Evolutionary conservation across 2,888 invertebrate genomes (phyloP).

Genomic region (Trachelus tabidus): DNA sequence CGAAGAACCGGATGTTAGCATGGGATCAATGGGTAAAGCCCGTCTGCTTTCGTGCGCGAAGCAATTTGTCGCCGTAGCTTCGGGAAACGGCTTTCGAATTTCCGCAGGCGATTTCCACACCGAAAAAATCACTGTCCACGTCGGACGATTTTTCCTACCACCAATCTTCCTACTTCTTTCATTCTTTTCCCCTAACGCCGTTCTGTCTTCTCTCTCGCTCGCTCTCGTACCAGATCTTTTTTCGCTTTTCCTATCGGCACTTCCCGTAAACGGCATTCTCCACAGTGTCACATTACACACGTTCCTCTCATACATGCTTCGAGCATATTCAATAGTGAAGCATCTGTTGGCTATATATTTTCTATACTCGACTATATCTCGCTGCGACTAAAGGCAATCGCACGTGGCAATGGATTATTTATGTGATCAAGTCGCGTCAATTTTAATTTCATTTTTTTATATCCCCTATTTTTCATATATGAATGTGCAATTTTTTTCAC

Average conservation of each 20-base stretch:
- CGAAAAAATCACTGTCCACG: background rate
- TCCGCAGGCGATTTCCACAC: slow-evolving; percentile 39
- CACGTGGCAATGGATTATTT: background rate
- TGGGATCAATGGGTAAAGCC: slow-evolving; percentile 33
- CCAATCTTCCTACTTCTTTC: background rate
- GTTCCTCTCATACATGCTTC: background rate
- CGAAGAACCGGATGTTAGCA: slow-evolving; percentile 47
- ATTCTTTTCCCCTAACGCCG: background rate
- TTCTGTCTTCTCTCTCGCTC: background rate
- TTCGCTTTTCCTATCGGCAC: background rate
- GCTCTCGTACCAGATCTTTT: background rate
- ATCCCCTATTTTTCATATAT: background rate
- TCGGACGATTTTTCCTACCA: background rate
- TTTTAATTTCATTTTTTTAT: background rate
- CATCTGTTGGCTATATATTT: background rate
- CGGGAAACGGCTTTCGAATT: slow-evolving; percentile 37
- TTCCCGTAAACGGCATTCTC: background rate
- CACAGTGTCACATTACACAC: background rate
- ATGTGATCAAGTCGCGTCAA: background rate
- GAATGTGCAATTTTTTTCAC: background rate
- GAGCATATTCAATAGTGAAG: background rate
- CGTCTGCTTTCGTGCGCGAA: slow-evolving; percentile 34
- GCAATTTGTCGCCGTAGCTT: slow-evolving; percentile 45
- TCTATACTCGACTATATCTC: background rate
- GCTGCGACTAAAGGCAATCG: background rate